Conservation (phyloP, 2,888 invertebrate species). For the Calliscelio sp. region DNA sequence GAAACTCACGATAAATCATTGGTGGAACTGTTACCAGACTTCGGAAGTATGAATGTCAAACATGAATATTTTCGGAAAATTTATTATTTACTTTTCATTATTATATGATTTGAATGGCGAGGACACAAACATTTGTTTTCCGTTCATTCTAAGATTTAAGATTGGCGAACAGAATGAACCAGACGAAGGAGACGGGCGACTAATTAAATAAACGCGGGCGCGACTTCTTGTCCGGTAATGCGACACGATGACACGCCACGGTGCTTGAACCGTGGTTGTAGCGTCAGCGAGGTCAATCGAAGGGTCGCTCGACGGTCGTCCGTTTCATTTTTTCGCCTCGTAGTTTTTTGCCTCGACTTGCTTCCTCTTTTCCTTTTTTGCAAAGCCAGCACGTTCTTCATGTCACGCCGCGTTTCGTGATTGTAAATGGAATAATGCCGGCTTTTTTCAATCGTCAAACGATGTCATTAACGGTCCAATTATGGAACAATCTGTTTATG, state of each 20-base stretch:
- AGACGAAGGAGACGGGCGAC: conserved; percentile 51
- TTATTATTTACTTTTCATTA: too few species aligned
- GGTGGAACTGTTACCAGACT: too few species aligned
- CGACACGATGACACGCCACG: conserved; percentile 77
- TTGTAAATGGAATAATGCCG: conserved; percentile 9
- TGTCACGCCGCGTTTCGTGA: conserved; percentile 48
- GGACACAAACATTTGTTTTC: background rate
- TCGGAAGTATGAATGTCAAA: too few species aligned
- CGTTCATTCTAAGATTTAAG: background rate
- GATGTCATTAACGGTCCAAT: conserved; percentile 17
- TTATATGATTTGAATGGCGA: too few species aligned
- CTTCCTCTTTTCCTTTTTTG: conserved; percentile 53
- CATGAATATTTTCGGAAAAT: too few species aligned
- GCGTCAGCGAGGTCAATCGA: conserved; percentile 79
- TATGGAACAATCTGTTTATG: conserved; percentile 21
- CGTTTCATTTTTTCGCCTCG: conserved; percentile 65
- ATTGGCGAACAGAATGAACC: too few species aligned
- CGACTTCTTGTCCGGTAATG: conserved; percentile 79
- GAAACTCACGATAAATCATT: conserved; percentile 35
- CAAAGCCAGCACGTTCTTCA: conserved; percentile 50
- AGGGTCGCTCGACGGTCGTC: conserved; percentile 80
- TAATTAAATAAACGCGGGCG: conserved; percentile 84
- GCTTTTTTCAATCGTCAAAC: background rate
- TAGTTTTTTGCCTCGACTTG: conserved; percentile 9
- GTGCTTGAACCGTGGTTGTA: conserved; percentile 80